phyloP scores from a whole-genome alignment of 2,797 vertebrate species.

The Coluber constrictor region DNA sequence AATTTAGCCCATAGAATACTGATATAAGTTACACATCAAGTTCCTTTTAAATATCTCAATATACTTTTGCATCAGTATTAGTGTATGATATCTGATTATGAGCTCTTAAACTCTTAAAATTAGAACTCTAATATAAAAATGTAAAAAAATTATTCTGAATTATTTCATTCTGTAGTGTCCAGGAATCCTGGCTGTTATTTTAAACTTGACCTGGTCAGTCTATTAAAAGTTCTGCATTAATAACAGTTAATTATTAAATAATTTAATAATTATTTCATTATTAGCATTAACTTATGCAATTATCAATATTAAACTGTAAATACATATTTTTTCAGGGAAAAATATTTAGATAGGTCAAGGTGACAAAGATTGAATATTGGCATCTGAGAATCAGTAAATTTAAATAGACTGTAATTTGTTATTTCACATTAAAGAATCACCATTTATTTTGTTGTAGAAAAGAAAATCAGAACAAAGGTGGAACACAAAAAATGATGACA shows the following conservation, averaged over 20 bases:
- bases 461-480: neutral
- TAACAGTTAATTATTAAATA: neutral
- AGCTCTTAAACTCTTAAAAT: neutral
- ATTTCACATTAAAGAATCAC: neutral
- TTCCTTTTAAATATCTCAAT: slow-evolving; percentile 26
- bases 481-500: neutral
- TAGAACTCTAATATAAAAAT: neutral
- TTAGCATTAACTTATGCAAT: neutral
- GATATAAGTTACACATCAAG: slow-evolving; percentile 18
- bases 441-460: neutral
- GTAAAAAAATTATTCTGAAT: neutral
- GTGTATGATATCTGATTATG: neutral
- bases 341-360: neutral
- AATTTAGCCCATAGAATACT: slow-evolving; percentile 34
- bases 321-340: neutral
- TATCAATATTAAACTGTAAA: neutral
- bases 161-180: neutral
- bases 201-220: neutral
- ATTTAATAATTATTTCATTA: neutral
- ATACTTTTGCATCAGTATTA: slow-evolving; percentile 14
- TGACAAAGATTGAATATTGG: neutral
- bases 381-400: neutral
- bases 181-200: neutral
- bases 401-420: neutral
- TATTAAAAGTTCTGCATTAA: neutral